Conservation (phyloP, 1,140 invertebrate species). For the Drosophila lowei region DNA sequence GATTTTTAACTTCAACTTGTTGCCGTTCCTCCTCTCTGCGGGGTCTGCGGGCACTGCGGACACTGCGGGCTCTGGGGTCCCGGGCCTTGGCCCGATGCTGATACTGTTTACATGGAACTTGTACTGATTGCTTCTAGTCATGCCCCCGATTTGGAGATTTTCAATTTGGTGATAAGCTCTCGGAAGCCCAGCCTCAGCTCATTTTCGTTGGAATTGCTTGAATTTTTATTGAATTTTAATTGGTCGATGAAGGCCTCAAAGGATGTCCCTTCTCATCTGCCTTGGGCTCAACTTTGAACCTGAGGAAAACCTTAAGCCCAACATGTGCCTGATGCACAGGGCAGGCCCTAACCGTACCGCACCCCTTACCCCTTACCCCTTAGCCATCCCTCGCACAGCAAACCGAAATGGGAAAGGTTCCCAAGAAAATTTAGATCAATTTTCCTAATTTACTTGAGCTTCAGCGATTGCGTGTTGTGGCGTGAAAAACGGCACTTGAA, state of each 20-base stretch:
- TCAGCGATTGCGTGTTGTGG: slow-evolving; percentile 78
- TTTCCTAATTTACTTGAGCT: slow-evolving; percentile 80
- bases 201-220: slow-evolving; percentile 75
- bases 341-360: neutral
- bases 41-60: slow-evolving; percentile 1
- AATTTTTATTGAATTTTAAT: slow-evolving; percentile 80
- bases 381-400: neutral
- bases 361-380: too few relatives aligned
- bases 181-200: slow-evolving; percentile 15
- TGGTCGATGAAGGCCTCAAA: slow-evolving; percentile 37
- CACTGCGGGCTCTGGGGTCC: slow-evolving; percentile 1
- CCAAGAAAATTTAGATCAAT: slow-evolving; percentile 82
- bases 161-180: slow-evolving; percentile 67
- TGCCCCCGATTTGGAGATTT: slow-evolving; percentile 76
- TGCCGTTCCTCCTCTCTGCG: slow-evolving; percentile 13
- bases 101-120: slow-evolving; percentile 83
- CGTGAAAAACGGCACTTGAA: slow-evolving; percentile 80
- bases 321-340: slow-evolving; percentile 16
- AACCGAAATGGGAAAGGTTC: slow-evolving; percentile 63
- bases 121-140: slow-evolving; percentile 83
- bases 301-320: neutral
- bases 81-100: slow-evolving; percentile 32
- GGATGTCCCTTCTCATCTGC: slow-evolving; percentile 3
- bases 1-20: slow-evolving; percentile 71
- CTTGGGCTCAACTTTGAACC: neutral